These are phyloP conservation scores for Odontesthes bonariensis DNA, from an alignment of 2,113 vertebrate species.

Conservation along the genomic window DNA sequence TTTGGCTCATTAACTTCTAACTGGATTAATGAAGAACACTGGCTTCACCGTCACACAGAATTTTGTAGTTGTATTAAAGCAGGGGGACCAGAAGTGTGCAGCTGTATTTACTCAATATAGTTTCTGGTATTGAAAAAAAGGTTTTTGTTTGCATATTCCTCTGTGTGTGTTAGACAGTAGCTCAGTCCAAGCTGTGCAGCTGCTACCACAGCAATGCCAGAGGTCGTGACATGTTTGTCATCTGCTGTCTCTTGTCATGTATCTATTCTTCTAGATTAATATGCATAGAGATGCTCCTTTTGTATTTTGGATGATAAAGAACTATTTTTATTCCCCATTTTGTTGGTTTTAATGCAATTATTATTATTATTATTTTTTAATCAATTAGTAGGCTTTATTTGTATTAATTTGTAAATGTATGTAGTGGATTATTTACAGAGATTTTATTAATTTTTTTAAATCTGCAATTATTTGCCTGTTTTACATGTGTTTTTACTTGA, in stretches of 20 bases:
- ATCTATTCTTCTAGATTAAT: no score
- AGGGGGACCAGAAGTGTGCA: background rate
- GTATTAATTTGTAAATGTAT: background rate
- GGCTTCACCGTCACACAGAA: background rate
- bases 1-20: slow-evolving; percentile 24
- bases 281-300: no score
- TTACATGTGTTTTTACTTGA: no score
- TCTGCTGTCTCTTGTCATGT: no score
- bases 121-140: slow-evolving; percentile 18
- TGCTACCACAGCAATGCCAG: slow-evolving; percentile 11
- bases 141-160: background rate
- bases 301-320: no score
- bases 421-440: slow-evolving; percentile 1
- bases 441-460: background rate
- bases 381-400: no score
- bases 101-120: slow-evolving; percentile 7
- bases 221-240: slow-evolving; percentile 14
- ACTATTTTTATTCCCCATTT: no score
- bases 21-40: slow-evolving; percentile 26
- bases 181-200: slow-evolving; percentile 8
- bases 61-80: slow-evolving; percentile 10
- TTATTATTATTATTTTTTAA: no score
- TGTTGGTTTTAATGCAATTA: no score
- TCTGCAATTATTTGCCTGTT: background rate
- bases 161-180: background rate